A percentile compares a stretch with the other conserved stretches of the same genome.
These are phyloP conservation scores for Drosophila atripex DNA, from an alignment of 2,888 invertebrate species.

Conservation along the genomic window DNA sequence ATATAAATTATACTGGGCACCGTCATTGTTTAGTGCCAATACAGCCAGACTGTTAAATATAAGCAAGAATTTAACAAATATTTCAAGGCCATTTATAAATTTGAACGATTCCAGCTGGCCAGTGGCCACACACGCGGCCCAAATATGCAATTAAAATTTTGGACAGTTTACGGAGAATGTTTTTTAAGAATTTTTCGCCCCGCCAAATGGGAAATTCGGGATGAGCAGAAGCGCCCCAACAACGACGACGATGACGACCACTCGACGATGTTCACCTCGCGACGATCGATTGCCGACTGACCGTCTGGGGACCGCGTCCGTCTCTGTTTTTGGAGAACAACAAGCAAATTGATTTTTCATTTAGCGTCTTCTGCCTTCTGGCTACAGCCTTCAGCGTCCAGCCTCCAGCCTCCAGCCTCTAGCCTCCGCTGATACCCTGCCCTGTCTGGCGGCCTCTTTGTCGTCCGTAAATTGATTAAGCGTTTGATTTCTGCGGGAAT, in stretches of 20 bases:
- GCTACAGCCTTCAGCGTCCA: slow-evolving; percentile 16
- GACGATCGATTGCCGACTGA: slow-evolving; percentile 63
- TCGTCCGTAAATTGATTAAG: slow-evolving; percentile 56
- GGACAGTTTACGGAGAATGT: slow-evolving; percentile 9
- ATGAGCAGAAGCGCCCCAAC: background rate
- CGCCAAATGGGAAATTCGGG: slow-evolving; percentile 4
- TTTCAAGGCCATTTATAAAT: slow-evolving; percentile 11
- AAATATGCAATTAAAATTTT: slow-evolving; percentile 34
- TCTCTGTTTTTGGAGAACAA: slow-evolving; percentile 33
- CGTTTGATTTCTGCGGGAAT: slow-evolving; percentile 57
- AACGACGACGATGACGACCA: background rate
- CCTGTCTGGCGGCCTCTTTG: slow-evolving; percentile 21
- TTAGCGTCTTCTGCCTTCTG: slow-evolving; percentile 40
- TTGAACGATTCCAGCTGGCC: slow-evolving; percentile 12
- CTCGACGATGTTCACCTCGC: slow-evolving; percentile 45
- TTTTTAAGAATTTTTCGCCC: slow-evolving; percentile 10
- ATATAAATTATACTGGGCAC: slow-evolving; percentile 23
- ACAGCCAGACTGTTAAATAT: slow-evolving; percentile 37
- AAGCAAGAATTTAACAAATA: slow-evolving; percentile 16
- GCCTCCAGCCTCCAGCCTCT: no score
- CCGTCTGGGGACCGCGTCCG: slow-evolving; percentile 49
- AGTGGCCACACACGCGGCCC: slow-evolving; percentile 20
- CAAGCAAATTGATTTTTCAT: slow-evolving; percentile 73
- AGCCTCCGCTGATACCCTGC: slow-evolving; percentile 64
- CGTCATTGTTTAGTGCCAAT: slow-evolving; percentile 16